These are phyloP conservation scores for Isaurus tuberculatus DNA, from an alignment of 92 coral and sea anemone genomes.

Conservation along the genomic window DNA sequence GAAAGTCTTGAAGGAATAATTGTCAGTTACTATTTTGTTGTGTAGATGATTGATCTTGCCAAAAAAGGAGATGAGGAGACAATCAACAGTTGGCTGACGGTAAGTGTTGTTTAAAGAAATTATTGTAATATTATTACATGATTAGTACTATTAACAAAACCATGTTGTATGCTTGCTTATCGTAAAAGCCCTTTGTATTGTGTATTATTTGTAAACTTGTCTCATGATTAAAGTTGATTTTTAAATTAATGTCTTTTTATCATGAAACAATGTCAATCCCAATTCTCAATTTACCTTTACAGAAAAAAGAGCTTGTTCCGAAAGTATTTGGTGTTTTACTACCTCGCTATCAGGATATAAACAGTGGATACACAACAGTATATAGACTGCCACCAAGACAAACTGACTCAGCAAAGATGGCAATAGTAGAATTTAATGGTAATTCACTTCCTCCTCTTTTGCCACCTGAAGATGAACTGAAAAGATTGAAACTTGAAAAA, in stretches of 20 bases:
- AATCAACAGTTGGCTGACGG: constrained; percentile 94
- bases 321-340: constrained; percentile 95
- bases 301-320: constrained; percentile 95
- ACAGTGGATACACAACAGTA: constrained; percentile 83
- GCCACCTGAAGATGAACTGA: constrained; percentile 81
- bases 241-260: not conserved
- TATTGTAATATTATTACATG: not conserved
- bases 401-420: constrained; percentile 94
- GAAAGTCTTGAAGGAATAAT: too few species aligned
- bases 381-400: constrained; percentile 96
- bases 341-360: constrained; percentile 72
- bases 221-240: not conserved
- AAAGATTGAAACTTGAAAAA: constrained; percentile 74
- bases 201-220: not conserved
- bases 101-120: constrained; percentile 41
- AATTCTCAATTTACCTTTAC: not conserved
- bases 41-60: constrained; percentile 96
- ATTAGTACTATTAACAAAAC: not conserved
- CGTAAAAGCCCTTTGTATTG: too few species aligned
- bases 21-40: not conserved
- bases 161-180: too few species aligned
- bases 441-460: constrained; percentile 85
- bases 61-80: constrained; percentile 97
- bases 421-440: constrained; percentile 90
- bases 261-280: not conserved